Base-by-base conservation (phyloP, 2,888 invertebrate genomes). In the Patella caerulea region DNA sequence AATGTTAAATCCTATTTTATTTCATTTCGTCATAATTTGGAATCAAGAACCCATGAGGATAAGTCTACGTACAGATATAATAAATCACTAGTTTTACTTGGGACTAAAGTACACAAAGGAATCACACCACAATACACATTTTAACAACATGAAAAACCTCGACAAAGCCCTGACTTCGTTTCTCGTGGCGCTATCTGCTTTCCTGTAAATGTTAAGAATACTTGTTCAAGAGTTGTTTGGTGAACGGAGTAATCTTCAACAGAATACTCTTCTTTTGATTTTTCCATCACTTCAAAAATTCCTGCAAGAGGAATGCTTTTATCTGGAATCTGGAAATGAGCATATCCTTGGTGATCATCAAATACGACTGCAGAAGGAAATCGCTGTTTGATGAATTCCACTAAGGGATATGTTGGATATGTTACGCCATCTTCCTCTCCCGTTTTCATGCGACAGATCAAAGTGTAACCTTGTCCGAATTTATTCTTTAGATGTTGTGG, bases 381-480 rank as follows among this genome's bases (percentile, higher is more conserved):
- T 53, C 92, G 92, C 2, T 89, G 83, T 2, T 92, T 92, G 4
- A 95, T 92, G 55, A 92, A 92, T 9, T 84, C 73, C 71, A 83
- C 79, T 5, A 89, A 78, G n/a, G 84, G 83, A 11, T 81, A 75
- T 17, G 82, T 79, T n/a, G 83, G 75, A 11, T 83, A 74, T 87
- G 89, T 83, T 85, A 11, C 19, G 11, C 65, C 65, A 65, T 19
- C 24, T 65, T 74, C 75, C 12, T 19, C 24, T 65, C 72, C 75
- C 0, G 34, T 29, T 14, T 74, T 81, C 69, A 88, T 76, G 86
- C 94, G 94, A 5, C 94, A 87, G 75, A 93, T 93, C 12, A 95
- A 92, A 73, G 94, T 94, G 87, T 94, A 95, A 65, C 96, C 96
- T 74, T 93, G 93, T 2, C 95, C 95, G 90, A 94, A 92, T 91